Evolutionary conservation across 1,140 invertebrate species (phyloP), one percentile per base, ranked within the genome.

Genomic region (Scaptomyza pallida): DNA sequence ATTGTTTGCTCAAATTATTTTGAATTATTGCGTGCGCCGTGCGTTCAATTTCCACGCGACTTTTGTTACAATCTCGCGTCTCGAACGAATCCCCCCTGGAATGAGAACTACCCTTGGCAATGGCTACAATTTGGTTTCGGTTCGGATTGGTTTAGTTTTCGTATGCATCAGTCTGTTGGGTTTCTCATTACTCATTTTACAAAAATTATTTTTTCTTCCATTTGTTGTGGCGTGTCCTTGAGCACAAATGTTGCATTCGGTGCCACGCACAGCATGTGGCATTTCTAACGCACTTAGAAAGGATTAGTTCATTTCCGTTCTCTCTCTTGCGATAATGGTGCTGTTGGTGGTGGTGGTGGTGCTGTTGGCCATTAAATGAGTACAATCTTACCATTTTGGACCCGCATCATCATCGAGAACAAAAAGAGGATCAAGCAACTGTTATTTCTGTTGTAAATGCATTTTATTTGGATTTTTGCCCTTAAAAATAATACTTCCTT

Each of bases 161-260:
- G 23, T 26, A 26, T 26, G 23, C 23, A 26, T 26, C 23, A 6
- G 5, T 30, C 19, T 23, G 51, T 35, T 54, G 50, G 37, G 12
- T 56, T 35, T 44, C 13, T 23, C 2, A 63, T 47, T 23, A 21
- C 15, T n/a, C 6, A 13, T 33, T 41, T 21, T 50, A 37, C 5
- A 17, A 45, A 5, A 41, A 15, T 5, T 43, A 43, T 41, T 1
- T 50, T 13, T 23, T 15, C 8, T 35, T 16, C 12, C 13, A 16
- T 57, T 44, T 5, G 26, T 13, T 67, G 56, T 23, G 33, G 63
- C 51, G 40, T 72, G 85, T 89, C 85, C 85, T 89, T 89, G 80
- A 79, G 45, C 73, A 85, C 85, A 89, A 89, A 89, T 89, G 85
- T 89, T 89, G 85, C 85, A 85, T 89, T 89, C 80, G 43, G 40